Base-by-base conservation (phyloP, 2,797 vertebrate genomes). In the Fistularia tabacaria region DNA sequence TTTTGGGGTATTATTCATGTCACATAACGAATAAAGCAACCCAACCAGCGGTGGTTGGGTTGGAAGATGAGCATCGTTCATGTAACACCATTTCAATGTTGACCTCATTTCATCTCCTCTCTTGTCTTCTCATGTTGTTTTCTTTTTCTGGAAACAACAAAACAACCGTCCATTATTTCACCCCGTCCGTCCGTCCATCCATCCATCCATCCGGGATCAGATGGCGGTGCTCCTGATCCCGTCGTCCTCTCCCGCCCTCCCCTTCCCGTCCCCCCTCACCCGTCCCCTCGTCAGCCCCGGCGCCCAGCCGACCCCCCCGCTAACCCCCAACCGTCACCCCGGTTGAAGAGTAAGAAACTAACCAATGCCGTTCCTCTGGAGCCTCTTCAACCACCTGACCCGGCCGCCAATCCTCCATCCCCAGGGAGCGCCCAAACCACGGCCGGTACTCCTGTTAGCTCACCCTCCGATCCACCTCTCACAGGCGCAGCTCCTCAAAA, bases 261-360 rank as follows among this genome's bases (percentile, higher is more conserved):
- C 43, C 77, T 89, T 7, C 89, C 86, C 6, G 40, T 41, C 6
- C 72, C 70, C 48, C 83, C 79, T 42, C 70, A 70, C 10, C 87
- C 84, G 81, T 43, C 89, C 82, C 64, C 11, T 73, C 3, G 70
- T 85, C 46, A 49, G 85, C 41, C 1, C 60, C 9, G 3, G 68
- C 7, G 9, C 45, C 62, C 73, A 25, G 54, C 80, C 50, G 81
- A 79, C 38, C 54, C 60, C 37, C 79, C 72, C 0, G 59, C 84
- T 3, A 80, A 85, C 67, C 84, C 82, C 64, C 85, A 86, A 59
- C 85, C 85, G 3, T 88, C 87, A 0, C 85, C 87, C 46, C 66
- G 82, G 59, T 71, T 76, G 39, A 86, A 87, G 49, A 82, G 81
- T 63, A 79, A 59, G 57, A 73, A 70, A 42, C 3, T 36, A 6